Conservation (phyloP, 1,140 invertebrate genomes). For the Drosophila punjabiensis region DNA sequence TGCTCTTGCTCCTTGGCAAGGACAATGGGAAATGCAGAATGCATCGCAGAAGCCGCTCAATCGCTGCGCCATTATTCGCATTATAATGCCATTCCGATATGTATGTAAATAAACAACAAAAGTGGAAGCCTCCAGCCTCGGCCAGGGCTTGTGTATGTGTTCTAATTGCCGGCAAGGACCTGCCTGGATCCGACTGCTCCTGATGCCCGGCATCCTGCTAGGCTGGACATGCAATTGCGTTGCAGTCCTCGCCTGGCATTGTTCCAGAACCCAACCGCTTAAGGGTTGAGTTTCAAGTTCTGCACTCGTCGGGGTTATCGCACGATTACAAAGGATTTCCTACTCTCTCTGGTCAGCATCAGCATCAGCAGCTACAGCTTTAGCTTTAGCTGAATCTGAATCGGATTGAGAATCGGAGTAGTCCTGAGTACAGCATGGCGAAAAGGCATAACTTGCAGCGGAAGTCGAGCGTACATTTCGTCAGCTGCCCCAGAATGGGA, state of each 20-base stretch:
- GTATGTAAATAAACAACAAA: constrained; percentile 70
- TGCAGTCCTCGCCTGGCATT: constrained; percentile 65
- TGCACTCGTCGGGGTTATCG: constrained; percentile 74
- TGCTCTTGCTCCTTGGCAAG: constrained; percentile 14
- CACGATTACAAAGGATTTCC: constrained; percentile 81
- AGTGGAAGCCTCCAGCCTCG: constrained; percentile 25
- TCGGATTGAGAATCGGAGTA: constrained; percentile 12
- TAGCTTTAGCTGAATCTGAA: not conserved
- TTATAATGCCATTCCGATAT: constrained; percentile 76
- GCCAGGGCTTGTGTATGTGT: constrained; percentile 50
- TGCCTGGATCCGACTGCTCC: constrained; percentile 57
- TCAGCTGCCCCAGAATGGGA: constrained; percentile 43
- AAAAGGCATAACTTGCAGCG: constrained; percentile 67
- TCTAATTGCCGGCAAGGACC: constrained; percentile 80
- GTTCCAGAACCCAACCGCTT: constrained; percentile 59
- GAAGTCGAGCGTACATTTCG: constrained; percentile 55
- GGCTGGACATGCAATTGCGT: constrained; percentile 80
- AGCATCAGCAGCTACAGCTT: not conserved
- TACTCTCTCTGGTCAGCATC: constrained; percentile 63
- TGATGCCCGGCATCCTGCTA: constrained; percentile 73
- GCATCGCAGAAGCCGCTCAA: constrained; percentile 59
- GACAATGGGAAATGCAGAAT: constrained; percentile 68
- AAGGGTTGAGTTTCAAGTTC: constrained; percentile 80
- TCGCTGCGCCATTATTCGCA: constrained; percentile 58
- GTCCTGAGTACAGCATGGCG: constrained; percentile 33